Conservation (phyloP, 2,888 invertebrate genomes). For the Caenorhabditis drosophilae region DNA sequence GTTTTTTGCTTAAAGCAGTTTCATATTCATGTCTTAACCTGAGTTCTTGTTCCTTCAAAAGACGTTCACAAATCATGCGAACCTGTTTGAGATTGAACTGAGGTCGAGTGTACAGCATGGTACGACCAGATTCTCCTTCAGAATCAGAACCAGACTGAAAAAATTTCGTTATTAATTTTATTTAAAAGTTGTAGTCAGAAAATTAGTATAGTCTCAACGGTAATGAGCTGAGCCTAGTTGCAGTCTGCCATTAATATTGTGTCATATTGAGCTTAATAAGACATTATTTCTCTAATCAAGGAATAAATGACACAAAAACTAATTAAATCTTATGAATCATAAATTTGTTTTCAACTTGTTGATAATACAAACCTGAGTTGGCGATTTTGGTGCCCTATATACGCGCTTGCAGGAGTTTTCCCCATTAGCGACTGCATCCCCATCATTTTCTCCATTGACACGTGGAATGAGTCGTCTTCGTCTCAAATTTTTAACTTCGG, state of each 20-base stretch:
- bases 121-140: slow-evolving; percentile 22
- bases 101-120: slow-evolving; percentile 49
- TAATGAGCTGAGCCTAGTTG: not conserved
- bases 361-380: slow-evolving; percentile 20
- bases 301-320: not conserved
- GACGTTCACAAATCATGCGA: slow-evolving; percentile 93
- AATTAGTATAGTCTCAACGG: slow-evolving; percentile 10
- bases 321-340: too few species aligned
- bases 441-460: not conserved
- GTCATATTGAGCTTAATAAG: not conserved
- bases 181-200: slow-evolving; percentile 19
- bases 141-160: slow-evolving; percentile 65
- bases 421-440: not conserved
- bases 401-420: slow-evolving; percentile 15
- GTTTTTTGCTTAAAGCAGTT: slow-evolving; percentile 86
- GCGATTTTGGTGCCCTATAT: slow-evolving; percentile 27
- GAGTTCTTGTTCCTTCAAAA: slow-evolving; percentile 92
- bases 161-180: slow-evolving; percentile 1
- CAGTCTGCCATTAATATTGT: slow-evolving; percentile 5
- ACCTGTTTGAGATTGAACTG: slow-evolving; percentile 74
- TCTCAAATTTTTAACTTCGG: slow-evolving; percentile 54
- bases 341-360: too few species aligned
- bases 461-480: slow-evolving; percentile 13
- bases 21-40: slow-evolving; percentile 94
- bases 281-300: slow-evolving; percentile 1